phyloP scores from a whole-genome alignment of 2,797 vertebrate species.

The Acipenser oxyrinchus region DNA sequence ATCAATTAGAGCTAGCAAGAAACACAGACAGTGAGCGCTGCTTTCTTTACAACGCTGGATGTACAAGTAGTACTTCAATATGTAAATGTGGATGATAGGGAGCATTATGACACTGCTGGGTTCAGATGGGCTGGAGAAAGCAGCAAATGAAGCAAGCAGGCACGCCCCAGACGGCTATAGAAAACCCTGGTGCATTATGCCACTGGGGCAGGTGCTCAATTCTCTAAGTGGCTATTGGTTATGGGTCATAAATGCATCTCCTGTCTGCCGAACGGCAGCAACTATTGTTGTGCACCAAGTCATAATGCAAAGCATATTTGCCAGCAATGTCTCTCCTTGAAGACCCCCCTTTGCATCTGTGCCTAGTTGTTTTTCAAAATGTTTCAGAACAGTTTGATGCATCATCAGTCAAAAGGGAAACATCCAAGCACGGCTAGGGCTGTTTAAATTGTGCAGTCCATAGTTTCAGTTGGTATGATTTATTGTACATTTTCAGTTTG shows the following conservation, averaged over 20 bases:
- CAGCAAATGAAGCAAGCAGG: slow-evolving; percentile 57
- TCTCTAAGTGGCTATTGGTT: slow-evolving; percentile 67
- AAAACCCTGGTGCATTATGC: slow-evolving; percentile 65
- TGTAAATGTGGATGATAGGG: slow-evolving; percentile 71
- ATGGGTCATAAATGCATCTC: slow-evolving; percentile 46
- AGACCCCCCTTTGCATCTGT: slow-evolving; percentile 24
- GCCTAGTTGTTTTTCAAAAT: slow-evolving; percentile 56
- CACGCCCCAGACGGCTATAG: slow-evolving; percentile 45
- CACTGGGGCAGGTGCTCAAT: slow-evolving; percentile 70
- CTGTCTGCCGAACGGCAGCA: slow-evolving; percentile 58
- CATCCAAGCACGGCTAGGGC: too few relatives aligned
- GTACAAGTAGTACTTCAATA: slow-evolving; percentile 70
- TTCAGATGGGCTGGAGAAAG: slow-evolving; percentile 62
- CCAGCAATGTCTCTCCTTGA: slow-evolving; percentile 44
- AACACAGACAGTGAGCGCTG: slow-evolving; percentile 44
- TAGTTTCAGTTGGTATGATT: too few relatives aligned
- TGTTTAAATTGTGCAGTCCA: too few relatives aligned
- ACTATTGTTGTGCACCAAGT: slow-evolving; percentile 58
- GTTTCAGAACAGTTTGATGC: slow-evolving; percentile 36
- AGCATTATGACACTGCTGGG: slow-evolving; percentile 58
- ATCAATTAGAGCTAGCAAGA: slow-evolving; percentile 49
- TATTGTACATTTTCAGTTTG: too few relatives aligned
- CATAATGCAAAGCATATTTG: slow-evolving; percentile 63
- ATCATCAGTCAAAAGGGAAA: too few relatives aligned
- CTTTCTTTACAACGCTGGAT: slow-evolving; percentile 59